These are phyloP conservation scores for Aldabrachelys gigantea DNA, from an alignment of 2,113 vertebrate genomes.

Conservation along the genomic window DNA sequence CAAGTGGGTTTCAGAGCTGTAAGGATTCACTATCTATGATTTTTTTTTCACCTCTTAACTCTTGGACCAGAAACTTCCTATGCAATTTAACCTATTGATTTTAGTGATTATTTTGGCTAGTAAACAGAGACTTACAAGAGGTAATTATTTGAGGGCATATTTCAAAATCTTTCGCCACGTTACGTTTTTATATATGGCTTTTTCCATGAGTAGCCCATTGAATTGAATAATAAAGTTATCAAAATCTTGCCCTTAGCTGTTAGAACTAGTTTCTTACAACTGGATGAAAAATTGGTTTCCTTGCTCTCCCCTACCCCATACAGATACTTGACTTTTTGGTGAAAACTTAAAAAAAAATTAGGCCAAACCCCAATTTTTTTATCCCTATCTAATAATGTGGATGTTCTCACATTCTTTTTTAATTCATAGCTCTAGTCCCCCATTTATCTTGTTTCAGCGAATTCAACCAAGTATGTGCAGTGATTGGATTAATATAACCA, in stretches of 20 bases:
- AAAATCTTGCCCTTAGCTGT: not conserved
- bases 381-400: not conserved
- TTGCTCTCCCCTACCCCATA: not conserved
- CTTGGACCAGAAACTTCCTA: not conserved
- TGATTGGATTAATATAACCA: not conserved
- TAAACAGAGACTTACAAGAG: not conserved
- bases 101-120: not conserved
- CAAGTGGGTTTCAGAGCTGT: not conserved
- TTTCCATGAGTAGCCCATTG: not conserved
- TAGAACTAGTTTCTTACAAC: not conserved
- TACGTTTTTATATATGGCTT: not conserved
- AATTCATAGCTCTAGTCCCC: not conserved
- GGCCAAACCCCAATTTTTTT: not conserved
- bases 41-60: not conserved
- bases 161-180: not conserved
- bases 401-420: not conserved
- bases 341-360: not conserved
- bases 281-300: not conserved
- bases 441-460: not conserved
- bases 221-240: not conserved
- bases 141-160: not conserved
- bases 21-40: not conserved
- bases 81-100: not conserved
- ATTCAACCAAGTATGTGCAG: not conserved
- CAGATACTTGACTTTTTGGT: not conserved